Evolutionary conservation across 2,797 vertebrate species (phyloP).

Genomic region (Coccyzus lansbergi): DNA sequence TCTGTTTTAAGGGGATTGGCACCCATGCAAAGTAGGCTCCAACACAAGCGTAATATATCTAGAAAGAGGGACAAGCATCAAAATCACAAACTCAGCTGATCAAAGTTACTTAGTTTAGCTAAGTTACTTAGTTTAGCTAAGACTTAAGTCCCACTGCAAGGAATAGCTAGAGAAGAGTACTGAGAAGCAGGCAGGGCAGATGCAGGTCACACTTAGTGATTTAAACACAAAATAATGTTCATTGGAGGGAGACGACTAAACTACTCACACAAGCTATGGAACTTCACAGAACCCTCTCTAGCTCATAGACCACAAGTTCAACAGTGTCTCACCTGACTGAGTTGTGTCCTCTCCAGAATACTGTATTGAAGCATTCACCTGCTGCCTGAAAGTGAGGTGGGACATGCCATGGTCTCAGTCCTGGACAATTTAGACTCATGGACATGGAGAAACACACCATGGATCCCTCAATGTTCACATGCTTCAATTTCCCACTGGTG

Average conservation of each 20-base stretch:
- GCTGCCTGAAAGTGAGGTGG: not conserved
- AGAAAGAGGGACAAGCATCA: not conserved
- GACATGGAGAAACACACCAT: fast-evolving
- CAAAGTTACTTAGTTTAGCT: not conserved
- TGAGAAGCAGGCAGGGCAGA: not conserved
- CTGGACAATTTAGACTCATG: not conserved
- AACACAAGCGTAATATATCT: not conserved
- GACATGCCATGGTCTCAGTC: not conserved
- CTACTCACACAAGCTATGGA: no score
- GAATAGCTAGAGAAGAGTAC: not conserved
- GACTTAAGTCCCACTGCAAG: not conserved
- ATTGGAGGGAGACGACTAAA: not conserved
- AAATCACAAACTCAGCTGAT: not conserved
- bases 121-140: not conserved
- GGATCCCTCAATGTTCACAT: not conserved
- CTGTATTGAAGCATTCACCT: not conserved
- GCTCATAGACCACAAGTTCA: not conserved
- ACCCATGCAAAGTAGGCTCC: not conserved
- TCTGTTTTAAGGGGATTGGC: not conserved
- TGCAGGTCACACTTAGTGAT: not conserved
- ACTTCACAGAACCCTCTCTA: not conserved
- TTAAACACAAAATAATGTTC: not conserved
- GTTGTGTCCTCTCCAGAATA: not conserved
- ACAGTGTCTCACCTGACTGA: fast-evolving
- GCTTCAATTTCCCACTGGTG: fast-evolving